Evolutionary conservation across 2,888 invertebrate genomes (phyloP), one percentile per base, ranked within the genome.

Genomic region (Andrena dorsata): DNA sequence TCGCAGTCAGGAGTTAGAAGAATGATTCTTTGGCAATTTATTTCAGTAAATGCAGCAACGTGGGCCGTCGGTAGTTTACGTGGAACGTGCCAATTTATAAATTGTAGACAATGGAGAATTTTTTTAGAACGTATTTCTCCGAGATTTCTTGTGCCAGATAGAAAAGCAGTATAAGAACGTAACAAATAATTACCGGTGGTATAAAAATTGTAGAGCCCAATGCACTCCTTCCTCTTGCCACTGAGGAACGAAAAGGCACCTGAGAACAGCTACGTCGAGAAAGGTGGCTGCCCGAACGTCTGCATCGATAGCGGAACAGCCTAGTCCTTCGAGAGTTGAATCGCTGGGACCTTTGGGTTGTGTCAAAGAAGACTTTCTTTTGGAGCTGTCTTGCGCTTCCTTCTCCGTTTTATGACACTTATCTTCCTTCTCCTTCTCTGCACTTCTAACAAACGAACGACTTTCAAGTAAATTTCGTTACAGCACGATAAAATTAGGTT

Each of bases 221-320:
- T 97, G 98, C 13, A 99, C 97, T 0, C 99, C 99, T 93, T 99
- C 99, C 93, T 99, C 99, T 92, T 98, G 97, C 99, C 99, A 99
- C 92, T 99, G 98, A 0, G 98, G 96, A 81, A 99, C 97, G 92
- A 99, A 99, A 16, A 99, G 95, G 93, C 99, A 99, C 70, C 99
- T 95, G 73, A 99, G 94, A 0, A 99, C 99, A 2, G 99, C 98
- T 0, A 99, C 98, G 94, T 99, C 99, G 75, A 99, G 95, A 93
- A 98, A 99, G 0, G 98, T 99, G 0, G 99, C 99, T 26, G 98
- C 97, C 16, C 96, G 95, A 1, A 97, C 95, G 94, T 97, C 96
- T 7, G 84, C 65, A 47, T 90, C 90, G 70, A 90, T 60, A 10
- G 70, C 76, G 13, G 86, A 26, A 23, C 75, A 77, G 8, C 60